These are phyloP conservation scores for Chamaedrilus cognettii DNA, from an alignment of 2,888 invertebrate species.

Conservation along the genomic window DNA sequence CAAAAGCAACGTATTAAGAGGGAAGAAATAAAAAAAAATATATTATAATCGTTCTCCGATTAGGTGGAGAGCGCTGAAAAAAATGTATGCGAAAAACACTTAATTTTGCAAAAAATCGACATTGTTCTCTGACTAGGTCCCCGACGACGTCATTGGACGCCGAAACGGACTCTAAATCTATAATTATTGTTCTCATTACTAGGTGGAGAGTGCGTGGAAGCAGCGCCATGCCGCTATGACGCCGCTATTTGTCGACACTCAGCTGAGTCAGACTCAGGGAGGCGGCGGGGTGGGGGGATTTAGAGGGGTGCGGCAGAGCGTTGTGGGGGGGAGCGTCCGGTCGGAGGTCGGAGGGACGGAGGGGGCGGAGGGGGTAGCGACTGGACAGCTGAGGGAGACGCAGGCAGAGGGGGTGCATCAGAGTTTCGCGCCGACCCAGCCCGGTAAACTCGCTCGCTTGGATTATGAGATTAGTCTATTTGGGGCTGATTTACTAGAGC, in stretches of 20 bases:
- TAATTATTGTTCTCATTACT: too few relatives aligned
- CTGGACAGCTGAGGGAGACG: slow-evolving; percentile 34
- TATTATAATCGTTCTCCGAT: too few relatives aligned
- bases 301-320: neutral
- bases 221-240: slow-evolving; percentile 66
- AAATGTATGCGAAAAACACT: too few relatives aligned
- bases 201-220: slow-evolving; percentile 65
- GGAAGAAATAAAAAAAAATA: too few relatives aligned
- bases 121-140: too few relatives aligned
- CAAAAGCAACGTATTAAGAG: too few relatives aligned
- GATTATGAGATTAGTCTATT: neutral
- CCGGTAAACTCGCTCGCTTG: too few relatives aligned
- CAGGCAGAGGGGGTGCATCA: neutral
- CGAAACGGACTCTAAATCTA: too few relatives aligned
- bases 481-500: neutral
- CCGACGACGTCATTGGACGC: too few relatives aligned
- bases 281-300: slow-evolving; percentile 1
- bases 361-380: neutral
- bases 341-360: neutral
- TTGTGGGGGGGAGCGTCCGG: neutral
- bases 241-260: slow-evolving; percentile 66
- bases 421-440: slow-evolving; percentile 2
- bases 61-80: too few relatives aligned
- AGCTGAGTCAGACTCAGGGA: slow-evolving; percentile 36
- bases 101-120: too few relatives aligned